A percentile compares a stretch with the other conserved stretches of the same genome.
These are phyloP conservation scores for Nephrotoma guestfalica DNA, from an alignment of 2,888 invertebrate genomes.

Conservation along the genomic window DNA sequence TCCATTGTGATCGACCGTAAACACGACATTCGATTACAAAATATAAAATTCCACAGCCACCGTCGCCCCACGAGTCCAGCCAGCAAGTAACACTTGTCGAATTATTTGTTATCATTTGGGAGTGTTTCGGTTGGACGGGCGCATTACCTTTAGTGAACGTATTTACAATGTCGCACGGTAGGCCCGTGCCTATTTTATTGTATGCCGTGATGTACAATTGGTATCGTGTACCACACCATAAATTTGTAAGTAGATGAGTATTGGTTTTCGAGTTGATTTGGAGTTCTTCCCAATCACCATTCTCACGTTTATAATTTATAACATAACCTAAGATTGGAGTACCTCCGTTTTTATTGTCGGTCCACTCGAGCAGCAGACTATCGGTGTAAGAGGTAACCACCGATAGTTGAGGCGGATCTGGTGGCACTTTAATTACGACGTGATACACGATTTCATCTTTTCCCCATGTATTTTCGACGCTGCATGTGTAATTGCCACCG, in stretches of 20 bases:
- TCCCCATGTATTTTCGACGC: slow-evolving; percentile 71
- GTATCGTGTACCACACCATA: slow-evolving; percentile 81
- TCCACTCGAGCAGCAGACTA: slow-evolving; percentile 68
- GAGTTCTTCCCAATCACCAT: slow-evolving; percentile 83
- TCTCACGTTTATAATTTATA: slow-evolving; percentile 78
- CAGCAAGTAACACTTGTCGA: slow-evolving; percentile 76
- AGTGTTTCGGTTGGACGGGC: slow-evolving; percentile 63
- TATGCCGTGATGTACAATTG: slow-evolving; percentile 82
- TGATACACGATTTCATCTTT: slow-evolving; percentile 69
- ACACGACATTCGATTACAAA: slow-evolving; percentile 69
- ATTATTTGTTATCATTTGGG: slow-evolving; percentile 69
- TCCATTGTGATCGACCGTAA: slow-evolving; percentile 47
- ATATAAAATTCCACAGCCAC: slow-evolving; percentile 74
- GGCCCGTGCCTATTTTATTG: slow-evolving; percentile 76
- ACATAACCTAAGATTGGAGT: slow-evolving; percentile 73
- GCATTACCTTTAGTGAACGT: slow-evolving; percentile 70
- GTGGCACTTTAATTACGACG: slow-evolving; percentile 57
- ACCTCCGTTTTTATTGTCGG: slow-evolving; percentile 66
- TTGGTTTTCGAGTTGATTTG: slow-evolving; percentile 71
- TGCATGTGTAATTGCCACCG: slow-evolving; percentile 81
- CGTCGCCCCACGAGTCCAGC: slow-evolving; percentile 79
- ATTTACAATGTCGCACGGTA: slow-evolving; percentile 77
- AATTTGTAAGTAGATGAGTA: slow-evolving; percentile 61
- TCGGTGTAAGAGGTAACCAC: slow-evolving; percentile 73
- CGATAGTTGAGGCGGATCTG: slow-evolving; percentile 67